Evolutionary conservation across 2,888 invertebrate species (phyloP).

Genomic region (Galeopsomyia nigrocyanea): DNA sequence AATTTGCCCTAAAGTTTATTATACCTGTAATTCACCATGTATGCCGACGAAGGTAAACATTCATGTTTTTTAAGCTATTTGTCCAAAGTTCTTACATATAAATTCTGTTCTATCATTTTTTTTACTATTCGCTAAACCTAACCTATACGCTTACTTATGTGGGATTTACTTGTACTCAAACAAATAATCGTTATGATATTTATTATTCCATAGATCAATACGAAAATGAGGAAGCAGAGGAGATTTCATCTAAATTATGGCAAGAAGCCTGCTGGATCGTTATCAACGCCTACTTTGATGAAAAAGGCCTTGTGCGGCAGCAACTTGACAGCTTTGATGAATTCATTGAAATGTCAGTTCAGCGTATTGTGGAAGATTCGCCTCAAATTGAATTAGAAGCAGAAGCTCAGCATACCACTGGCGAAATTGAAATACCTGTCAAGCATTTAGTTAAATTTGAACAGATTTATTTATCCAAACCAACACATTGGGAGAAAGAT

Average conservation of each 20-base stretch:
- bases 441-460: constrained; percentile 96
- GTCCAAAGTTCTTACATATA: neutral
- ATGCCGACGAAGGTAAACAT: constrained; percentile 41
- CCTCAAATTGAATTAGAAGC: constrained; percentile 98
- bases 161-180: too few relatives aligned
- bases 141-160: too few relatives aligned
- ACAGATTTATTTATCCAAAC: constrained; percentile 98
- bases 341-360: constrained; percentile 99
- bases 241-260: constrained; percentile 98
- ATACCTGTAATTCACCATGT: constrained; percentile 27
- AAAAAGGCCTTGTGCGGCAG: constrained; percentile 98
- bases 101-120: neutral
- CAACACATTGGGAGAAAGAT: constrained; percentile 99
- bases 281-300: constrained; percentile 99
- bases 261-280: constrained; percentile 99
- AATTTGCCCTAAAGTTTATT: neutral
- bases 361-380: constrained; percentile 98
- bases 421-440: constrained; percentile 90
- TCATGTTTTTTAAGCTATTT: constrained; percentile 11
- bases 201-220: constrained; percentile 63
- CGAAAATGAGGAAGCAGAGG: constrained; percentile 92
- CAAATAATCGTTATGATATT: too few relatives aligned
- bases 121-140: neutral
- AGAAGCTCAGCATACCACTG: constrained; percentile 96
- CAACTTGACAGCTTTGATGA: constrained; percentile 99